Conservation (phyloP, 2,797 vertebrate genomes). For the Carapus acus region DNA sequence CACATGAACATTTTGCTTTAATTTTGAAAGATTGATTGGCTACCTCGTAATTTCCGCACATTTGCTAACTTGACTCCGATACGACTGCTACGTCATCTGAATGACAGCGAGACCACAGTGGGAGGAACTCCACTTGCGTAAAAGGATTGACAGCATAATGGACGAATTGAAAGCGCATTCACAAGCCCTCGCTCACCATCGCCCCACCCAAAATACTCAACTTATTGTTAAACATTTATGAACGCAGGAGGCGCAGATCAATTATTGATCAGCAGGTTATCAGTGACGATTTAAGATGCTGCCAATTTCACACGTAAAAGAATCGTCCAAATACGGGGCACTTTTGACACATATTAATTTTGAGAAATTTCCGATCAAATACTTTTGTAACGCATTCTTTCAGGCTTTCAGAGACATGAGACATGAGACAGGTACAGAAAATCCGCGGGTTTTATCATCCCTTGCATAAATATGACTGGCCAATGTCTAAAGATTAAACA, state of each 20-base stretch:
- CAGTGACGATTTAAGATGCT: constrained; percentile 28
- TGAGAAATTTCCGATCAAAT: no score
- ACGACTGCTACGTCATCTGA: constrained; percentile 39
- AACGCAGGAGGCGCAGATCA: constrained; percentile 51
- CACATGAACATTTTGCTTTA: not conserved
- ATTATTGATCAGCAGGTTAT: constrained; percentile 67
- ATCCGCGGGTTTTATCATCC: no score
- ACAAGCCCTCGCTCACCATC: constrained; percentile 31
- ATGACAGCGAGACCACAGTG: constrained; percentile 36
- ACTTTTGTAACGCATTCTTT: no score
- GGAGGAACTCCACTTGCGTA: constrained; percentile 27
- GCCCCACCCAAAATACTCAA: constrained; percentile 48
- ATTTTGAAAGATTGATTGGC: constrained; percentile 15
- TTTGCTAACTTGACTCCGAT: constrained; percentile 10
- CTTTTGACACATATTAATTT: no score
- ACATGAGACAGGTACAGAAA: no score
- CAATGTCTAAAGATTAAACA: no score
- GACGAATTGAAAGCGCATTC: constrained; percentile 38
- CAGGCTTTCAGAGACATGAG: no score
- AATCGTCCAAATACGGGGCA: no score
- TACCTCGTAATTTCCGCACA: constrained; percentile 1
- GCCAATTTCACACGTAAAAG: constrained; percentile 24
- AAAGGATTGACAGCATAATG: constrained; percentile 33
- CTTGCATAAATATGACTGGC: no score
- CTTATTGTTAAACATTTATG: constrained; percentile 63